Evolutionary conservation across 2,113 vertebrate species (phyloP).

Genomic region (Lepus americanus): DNA sequence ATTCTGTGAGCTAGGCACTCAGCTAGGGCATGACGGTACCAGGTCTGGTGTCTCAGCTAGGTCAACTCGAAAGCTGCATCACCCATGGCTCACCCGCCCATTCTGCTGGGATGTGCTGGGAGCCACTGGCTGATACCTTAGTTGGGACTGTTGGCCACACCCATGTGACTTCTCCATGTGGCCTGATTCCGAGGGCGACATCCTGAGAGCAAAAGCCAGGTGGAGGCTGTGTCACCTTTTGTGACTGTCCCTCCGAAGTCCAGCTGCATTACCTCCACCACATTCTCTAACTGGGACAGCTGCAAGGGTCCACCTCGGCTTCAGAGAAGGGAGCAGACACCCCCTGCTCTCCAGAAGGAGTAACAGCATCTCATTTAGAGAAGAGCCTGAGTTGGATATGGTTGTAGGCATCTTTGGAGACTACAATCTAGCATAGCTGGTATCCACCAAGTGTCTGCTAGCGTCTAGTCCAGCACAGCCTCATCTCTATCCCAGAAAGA

Average conservation of each 20-base stretch:
- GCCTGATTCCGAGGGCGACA: not conserved
- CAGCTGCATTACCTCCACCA: not conserved
- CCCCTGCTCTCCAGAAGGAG: not conserved
- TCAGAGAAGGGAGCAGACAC: not conserved
- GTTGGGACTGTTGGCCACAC: not conserved
- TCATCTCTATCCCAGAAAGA: not conserved
- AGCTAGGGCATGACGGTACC: not conserved
- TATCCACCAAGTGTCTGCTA: not conserved
- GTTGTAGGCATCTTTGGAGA: not conserved
- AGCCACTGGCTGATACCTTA: not conserved
- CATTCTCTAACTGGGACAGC: not conserved
- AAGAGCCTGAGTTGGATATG: not conserved
- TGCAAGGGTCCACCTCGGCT: not conserved
- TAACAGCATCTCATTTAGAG: fast-evolving
- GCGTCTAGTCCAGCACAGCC: not conserved
- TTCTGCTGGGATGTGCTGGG: not conserved
- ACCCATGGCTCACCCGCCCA: not conserved
- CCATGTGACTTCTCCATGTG: not conserved
- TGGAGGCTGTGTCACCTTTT: not conserved
- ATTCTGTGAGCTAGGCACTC: not conserved
- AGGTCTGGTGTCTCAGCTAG: not conserved
- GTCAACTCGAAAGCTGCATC: not conserved
- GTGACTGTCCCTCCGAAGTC: not conserved
- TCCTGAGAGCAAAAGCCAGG: not conserved
- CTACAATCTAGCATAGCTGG: not conserved